Percentiles rank a stretch among this genome's conserved stretches.
phyloP scores from a whole-genome alignment of 30 jellyfish, hydroid and myxozoan genomes.

The Pelagia noctiluca region DNA sequence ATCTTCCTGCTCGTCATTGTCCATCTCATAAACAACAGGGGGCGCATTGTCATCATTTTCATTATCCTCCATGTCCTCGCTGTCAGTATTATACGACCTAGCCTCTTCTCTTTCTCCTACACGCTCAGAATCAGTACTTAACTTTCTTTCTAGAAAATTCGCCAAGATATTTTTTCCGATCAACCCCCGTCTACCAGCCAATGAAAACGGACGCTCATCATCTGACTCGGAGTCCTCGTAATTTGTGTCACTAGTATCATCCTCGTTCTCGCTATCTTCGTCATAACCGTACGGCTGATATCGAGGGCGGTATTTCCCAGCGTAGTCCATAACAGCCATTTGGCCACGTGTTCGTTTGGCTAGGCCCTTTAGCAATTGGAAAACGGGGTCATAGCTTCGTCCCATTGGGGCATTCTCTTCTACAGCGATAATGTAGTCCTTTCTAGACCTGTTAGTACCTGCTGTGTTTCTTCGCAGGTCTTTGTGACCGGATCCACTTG shows the following conservation, averaged over 20 bases:
- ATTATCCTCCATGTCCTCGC: slow-evolving; percentile 9
- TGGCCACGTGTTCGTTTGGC: slow-evolving; percentile 62
- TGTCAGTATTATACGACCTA: neutral
- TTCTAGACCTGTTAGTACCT: slow-evolving; percentile 41
- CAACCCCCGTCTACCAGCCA: slow-evolving; percentile 26
- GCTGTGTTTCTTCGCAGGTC: neutral
- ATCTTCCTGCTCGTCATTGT: slow-evolving; percentile 26
- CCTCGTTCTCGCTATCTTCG: neutral
- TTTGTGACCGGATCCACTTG: slow-evolving; percentile 22
- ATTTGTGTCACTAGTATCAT: neutral
- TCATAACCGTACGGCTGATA: slow-evolving; percentile 5
- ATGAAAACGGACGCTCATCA: slow-evolving; percentile 1
- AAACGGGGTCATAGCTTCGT: slow-evolving; percentile 43
- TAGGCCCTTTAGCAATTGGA: slow-evolving; percentile 39
- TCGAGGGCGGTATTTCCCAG: neutral
- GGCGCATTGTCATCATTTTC: slow-evolving; percentile 32
- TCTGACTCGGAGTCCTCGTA: slow-evolving; percentile 6
- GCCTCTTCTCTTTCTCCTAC: slow-evolving; percentile 43
- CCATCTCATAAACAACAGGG: slow-evolving; percentile 60
- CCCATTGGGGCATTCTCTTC: slow-evolving; percentile 54
- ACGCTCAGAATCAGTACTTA: slow-evolving; percentile 14
- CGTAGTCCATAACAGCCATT: slow-evolving; percentile 64
- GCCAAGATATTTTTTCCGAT: slow-evolving; percentile 35
- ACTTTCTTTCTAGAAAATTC: slow-evolving; percentile 25
- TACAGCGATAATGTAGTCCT: slow-evolving; percentile 58